A percentile compares a stretch with the other conserved stretches of the same genome.
phyloP scores from a whole-genome alignment of 2,888 invertebrate species.

The Acleris cristana region DNA sequence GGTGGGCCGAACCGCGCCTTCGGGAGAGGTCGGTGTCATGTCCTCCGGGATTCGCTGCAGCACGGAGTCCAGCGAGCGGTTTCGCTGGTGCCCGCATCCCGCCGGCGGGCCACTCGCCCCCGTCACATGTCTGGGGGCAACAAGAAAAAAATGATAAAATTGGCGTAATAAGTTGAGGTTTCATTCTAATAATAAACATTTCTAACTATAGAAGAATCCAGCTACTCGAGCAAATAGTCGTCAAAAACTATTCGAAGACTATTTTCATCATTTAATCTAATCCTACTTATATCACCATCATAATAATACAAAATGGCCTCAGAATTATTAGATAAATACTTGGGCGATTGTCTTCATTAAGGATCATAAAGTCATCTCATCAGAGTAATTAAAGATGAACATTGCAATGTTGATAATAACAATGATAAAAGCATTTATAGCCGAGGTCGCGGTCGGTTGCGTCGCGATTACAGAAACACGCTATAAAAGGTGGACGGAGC shows the following conservation, averaged over 20 bases:
- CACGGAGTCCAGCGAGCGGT: slow-evolving; percentile 95
- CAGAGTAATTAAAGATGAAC: background rate
- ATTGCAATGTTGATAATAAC: background rate
- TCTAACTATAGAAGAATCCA: no score
- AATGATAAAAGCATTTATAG: background rate
- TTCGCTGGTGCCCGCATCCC: slow-evolving; percentile 91
- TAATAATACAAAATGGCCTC: no score
- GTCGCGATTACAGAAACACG: slow-evolving; percentile 8
- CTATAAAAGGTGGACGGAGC: slow-evolving; percentile 14
- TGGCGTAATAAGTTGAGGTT: no score
- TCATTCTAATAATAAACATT: no score
- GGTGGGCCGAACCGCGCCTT: slow-evolving; percentile 38
- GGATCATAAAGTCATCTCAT: no score
- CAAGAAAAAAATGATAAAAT: slow-evolving; percentile 40
- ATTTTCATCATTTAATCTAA: no score
- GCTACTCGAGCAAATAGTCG: no score
- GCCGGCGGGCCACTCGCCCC: slow-evolving; percentile 74
- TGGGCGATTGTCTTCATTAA: no score
- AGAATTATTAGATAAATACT: no score
- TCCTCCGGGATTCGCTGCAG: slow-evolving; percentile 94
- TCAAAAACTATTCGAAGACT: no score
- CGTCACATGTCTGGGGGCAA: slow-evolving; percentile 79
- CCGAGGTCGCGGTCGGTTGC: slow-evolving; percentile 23
- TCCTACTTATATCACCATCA: no score
- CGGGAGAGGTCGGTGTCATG: slow-evolving; percentile 84